These are phyloP conservation scores for Apodemia hepburni DNA, from an alignment of 2,888 invertebrate species.

Conservation along the genomic window DNA sequence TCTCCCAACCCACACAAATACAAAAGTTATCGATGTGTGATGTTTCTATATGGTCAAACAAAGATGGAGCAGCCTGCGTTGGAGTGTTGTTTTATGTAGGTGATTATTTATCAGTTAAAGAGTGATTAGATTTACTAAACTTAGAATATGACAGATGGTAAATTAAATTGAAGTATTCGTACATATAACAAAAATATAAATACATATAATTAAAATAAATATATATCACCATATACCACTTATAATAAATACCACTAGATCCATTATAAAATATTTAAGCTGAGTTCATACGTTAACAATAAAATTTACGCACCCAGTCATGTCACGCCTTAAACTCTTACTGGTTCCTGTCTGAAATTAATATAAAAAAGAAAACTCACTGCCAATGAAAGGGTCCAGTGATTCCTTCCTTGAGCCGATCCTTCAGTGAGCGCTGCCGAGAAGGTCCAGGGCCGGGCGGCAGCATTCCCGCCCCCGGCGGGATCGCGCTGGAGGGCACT, in stretches of 20 bases:
- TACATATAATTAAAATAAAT: too few relatives aligned
- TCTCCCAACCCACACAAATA: too few relatives aligned
- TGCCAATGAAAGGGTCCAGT: constrained; percentile 90
- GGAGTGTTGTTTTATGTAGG: too few relatives aligned
- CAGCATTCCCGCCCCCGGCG: constrained; percentile 66
- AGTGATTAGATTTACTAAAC: too few relatives aligned
- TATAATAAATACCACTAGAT: neutral
- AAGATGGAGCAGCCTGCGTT: too few relatives aligned
- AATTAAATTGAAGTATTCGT: too few relatives aligned
- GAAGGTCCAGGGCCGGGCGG: constrained; percentile 80
- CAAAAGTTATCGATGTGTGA: too few relatives aligned
- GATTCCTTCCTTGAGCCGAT: constrained; percentile 89
- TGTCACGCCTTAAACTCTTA: neutral
- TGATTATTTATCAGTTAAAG: too few relatives aligned
- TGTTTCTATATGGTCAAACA: too few relatives aligned
- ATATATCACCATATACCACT: neutral
- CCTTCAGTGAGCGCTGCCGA: constrained; percentile 88
- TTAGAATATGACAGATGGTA: too few relatives aligned
- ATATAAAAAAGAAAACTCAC: constrained; percentile 79
- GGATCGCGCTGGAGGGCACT: constrained; percentile 45
- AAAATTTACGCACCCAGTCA: neutral
- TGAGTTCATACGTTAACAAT: neutral
- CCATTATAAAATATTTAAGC: neutral
- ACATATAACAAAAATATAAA: too few relatives aligned
- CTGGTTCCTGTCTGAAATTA: constrained; percentile 4